Evolutionary conservation across 1,140 invertebrate genomes (phyloP).

Genomic region (Telenomus remus): DNA sequence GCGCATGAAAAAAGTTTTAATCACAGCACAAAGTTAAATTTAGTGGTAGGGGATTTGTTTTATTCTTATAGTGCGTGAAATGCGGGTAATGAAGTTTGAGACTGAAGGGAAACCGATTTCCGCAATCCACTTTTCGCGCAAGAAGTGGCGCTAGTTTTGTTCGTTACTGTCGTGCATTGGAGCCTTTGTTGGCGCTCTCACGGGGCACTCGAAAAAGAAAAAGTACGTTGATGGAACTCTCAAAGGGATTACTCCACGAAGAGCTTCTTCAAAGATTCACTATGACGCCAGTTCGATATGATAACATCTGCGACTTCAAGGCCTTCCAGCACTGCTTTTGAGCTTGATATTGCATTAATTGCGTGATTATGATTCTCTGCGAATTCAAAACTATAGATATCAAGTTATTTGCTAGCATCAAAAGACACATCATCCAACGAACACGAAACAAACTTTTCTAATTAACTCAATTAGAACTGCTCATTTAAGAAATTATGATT

Average conservation of each 20-base stretch:
- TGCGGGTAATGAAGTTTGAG: too few species aligned
- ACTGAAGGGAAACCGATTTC: slow-evolving; percentile 4
- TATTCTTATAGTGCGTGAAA: too few species aligned
- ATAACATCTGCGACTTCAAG: slow-evolving; percentile 29
- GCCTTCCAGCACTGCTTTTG: slow-evolving; percentile 18
- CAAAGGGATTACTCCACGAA: slow-evolving; percentile 36
- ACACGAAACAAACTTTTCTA: too few species aligned
- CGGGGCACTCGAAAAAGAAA: slow-evolving; percentile 17
- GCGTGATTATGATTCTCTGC: slow-evolving; percentile 9
- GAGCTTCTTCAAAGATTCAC: slow-evolving; percentile 27
- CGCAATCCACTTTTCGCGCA: slow-evolving; percentile 33
- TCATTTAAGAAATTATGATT: too few species aligned
- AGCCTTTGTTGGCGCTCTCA: slow-evolving; percentile 8
- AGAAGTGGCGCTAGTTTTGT: slow-evolving; percentile 16
- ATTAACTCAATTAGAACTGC: too few species aligned
- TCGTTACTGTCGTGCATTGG: not conserved
- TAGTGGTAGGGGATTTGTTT: too few species aligned
- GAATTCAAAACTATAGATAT: too few species aligned
- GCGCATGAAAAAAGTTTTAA: too few species aligned
- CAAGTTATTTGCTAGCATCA: too few species aligned
- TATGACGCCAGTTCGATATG: slow-evolving; percentile 26
- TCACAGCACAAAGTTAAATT: too few species aligned
- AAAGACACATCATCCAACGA: too few species aligned
- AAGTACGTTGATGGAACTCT: slow-evolving; percentile 34
- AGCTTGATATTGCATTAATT: slow-evolving; percentile 32